Evolutionary conservation across 2,888 invertebrate genomes (phyloP), one percentile per base, ranked within the genome.

Genomic region (Hirudinaria manillensis): DNA sequence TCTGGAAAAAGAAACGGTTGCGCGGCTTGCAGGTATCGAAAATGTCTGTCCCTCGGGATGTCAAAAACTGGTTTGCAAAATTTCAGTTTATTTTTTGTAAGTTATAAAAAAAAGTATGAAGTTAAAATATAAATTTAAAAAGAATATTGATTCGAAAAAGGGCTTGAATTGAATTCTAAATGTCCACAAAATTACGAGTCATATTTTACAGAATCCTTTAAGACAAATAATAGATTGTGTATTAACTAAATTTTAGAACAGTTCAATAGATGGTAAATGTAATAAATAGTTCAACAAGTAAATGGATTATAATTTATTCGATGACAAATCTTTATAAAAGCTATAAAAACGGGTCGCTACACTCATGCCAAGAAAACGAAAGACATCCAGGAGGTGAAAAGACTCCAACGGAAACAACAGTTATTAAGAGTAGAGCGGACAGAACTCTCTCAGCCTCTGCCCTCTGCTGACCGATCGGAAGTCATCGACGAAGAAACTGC

Each of bases 271-370:
- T 53, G 21, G 53, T 61, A 27, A 27, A 61, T 61, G 10, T 61
- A 29, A 24, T 3, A 61, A 61, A 61, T 61, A 61, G 61, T 61
- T 61, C 29, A 61, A 24, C n/a, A 27, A 29, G 56, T 56, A 27
- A 27, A 56, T 24, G n/a, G 56, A 7, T 56, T 21, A 61, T 27
- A 61, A 61, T 16, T 21, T 4, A 16, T 13, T 56, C 3, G 10
- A 4, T 6, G n/a, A 61, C 13, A 61, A 29, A 7, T 61, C 61
- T 45, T 45, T 45, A 45, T 10, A 78, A 21, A 79, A 84, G 84
- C 84, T 13, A 84, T 84, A 29, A 83, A 83, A 77, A 84, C 83
- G 1, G 84, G 84, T 19, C 78, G 84, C 24, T 84, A 84, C 78
- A 83, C 84, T 19, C 81, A 83, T 70, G 80, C 81, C 70, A 84